phyloP scores from a whole-genome alignment of 2,888 invertebrate species.

The Spatulosminthurus flaviceps region DNA sequence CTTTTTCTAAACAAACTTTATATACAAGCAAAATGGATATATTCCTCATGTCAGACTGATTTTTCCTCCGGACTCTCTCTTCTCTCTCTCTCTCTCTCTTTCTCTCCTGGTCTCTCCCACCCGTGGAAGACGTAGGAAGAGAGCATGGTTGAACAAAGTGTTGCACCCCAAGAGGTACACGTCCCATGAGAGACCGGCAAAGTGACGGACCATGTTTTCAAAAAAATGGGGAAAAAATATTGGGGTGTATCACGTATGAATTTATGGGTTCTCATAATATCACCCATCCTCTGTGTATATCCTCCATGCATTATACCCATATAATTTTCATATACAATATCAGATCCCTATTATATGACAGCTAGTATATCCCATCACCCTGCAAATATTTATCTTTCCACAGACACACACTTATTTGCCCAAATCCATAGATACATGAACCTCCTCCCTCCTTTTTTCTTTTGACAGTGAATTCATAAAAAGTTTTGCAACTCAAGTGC shows the following conservation, averaged over 20 bases:
- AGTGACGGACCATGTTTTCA: constrained; percentile 48
- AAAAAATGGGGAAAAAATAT: constrained; percentile 41
- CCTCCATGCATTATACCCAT: background rate
- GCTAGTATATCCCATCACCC: no score
- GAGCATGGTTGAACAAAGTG: constrained; percentile 22
- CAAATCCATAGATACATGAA: constrained; percentile 34
- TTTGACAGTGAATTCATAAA: constrained; percentile 37
- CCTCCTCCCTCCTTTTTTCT: constrained; percentile 1
- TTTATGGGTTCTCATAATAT: constrained; percentile 28
- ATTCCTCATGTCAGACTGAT: background rate
- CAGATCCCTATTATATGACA: background rate
- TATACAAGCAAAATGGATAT: background rate
- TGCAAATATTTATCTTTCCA: constrained; percentile 7
- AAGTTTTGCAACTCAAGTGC: constrained; percentile 4
- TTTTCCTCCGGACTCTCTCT: background rate
- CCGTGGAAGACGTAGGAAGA: background rate
- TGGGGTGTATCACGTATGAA: background rate
- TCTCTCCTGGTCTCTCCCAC: background rate
- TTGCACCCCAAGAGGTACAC: constrained; percentile 33
- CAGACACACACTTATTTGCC: background rate
- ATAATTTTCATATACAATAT: background rate
- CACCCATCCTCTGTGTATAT: background rate
- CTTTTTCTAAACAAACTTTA: constrained; percentile 2
- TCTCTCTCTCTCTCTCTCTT: background rate
- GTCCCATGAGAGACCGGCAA: constrained; percentile 33